phyloP scores from a whole-genome alignment of 2,113 vertebrate species.

The Vombatus ursinus region DNA sequence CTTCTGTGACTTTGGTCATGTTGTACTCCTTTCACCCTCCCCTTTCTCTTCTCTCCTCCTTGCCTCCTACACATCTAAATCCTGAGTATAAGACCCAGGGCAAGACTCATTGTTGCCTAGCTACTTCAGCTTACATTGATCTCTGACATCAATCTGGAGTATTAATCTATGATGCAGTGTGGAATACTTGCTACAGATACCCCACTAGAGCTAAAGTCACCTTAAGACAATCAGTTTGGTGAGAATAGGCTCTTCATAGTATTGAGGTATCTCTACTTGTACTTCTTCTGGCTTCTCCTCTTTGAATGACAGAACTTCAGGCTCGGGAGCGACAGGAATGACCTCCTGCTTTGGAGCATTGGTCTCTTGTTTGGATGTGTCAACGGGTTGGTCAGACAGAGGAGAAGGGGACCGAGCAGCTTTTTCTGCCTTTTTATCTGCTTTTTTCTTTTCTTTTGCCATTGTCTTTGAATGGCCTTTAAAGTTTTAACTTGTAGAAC shows the following conservation, averaged over 20 bases:
- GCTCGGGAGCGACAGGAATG: accelerated
- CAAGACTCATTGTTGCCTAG: neutral
- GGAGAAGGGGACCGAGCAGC: neutral
- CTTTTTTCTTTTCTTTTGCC: slow-evolving; percentile 84
- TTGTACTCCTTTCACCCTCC: neutral
- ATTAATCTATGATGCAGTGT: neutral
- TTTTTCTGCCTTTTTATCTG: slow-evolving; percentile 78
- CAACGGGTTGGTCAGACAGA: neutral
- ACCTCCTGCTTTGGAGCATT: neutral
- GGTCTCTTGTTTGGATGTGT: slow-evolving; percentile 44
- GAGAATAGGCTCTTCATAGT: slow-evolving; percentile 76
- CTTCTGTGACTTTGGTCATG: neutral
- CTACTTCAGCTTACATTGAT: neutral
- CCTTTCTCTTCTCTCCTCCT: neutral
- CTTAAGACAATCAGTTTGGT: slow-evolving; percentile 83
- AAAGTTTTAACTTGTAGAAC: neutral
- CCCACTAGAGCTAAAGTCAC: slow-evolving; percentile 71
- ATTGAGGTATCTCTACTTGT: neutral
- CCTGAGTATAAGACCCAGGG: neutral
- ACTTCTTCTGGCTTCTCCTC: neutral
- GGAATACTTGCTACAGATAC: neutral
- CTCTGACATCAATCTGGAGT: neutral
- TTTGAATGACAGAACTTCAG: neutral
- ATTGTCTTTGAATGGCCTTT: slow-evolving; percentile 52
- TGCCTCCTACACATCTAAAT: neutral